Evolutionary conservation across 2,797 vertebrate species (phyloP), one percentile per base, ranked within the genome.

Genomic region (Phrynocephalus vlangalii): DNA sequence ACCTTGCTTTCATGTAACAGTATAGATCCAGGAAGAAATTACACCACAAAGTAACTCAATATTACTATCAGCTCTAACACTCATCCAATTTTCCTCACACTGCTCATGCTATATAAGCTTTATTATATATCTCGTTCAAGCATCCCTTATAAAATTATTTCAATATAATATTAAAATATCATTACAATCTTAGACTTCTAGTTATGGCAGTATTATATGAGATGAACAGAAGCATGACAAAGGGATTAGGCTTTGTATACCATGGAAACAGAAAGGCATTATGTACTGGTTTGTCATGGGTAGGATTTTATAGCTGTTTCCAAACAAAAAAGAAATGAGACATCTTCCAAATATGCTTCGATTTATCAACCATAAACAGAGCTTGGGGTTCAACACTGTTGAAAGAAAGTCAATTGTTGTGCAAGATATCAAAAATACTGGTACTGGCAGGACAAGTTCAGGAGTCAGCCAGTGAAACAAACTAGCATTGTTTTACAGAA

Each of bases 381-480:
- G 0, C 38, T 56, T 4, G 0, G 0, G 11, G 70, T 38, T 56
- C 82, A 83, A 88, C 92, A 4, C 88, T 3, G 86, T 52, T 16
- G 3, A 50, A 26, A 72, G 0, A 50, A 0, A 3, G 24, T 0
- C 2, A n/a, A 63, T 28, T 84, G 77, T 82, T 85, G 88, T 83
- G 77, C 82, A 90, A 70, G 75, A 50, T 0, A 81, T 87, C 77
- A 68, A 84, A 91, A 91, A 22, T 67, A 9, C 63, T 24, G 3
- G 60, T 67, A 9, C 63, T 24, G 3, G 60, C 28, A 79, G 38
- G 70, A 71, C 66, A 77, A 71, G 72, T 87, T 86, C 68, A 94
- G 92, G 86, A 91, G 91, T 91, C 80, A 79, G 52, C 92, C 91
- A 88, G 83, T 66, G 92, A 92, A 93, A 95, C 91, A 88, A 95